phyloP scores from a whole-genome alignment of 1,140 invertebrate genomes.

The Metaphire vulgaris region DNA sequence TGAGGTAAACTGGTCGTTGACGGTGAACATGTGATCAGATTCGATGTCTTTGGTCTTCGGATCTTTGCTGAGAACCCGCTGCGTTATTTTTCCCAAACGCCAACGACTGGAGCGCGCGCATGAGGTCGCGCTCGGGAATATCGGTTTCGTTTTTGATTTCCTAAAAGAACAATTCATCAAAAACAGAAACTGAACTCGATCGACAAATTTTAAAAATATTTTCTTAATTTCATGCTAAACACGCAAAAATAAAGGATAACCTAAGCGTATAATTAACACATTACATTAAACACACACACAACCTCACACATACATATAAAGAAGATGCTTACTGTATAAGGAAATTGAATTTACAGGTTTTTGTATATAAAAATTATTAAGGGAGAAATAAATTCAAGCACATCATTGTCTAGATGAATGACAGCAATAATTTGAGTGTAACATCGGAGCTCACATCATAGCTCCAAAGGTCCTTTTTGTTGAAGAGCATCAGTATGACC shows the following conservation, averaged over 20 bases:
- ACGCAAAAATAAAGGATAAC: too few relatives aligned
- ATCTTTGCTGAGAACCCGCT: constrained; percentile 87
- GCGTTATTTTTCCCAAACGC: constrained; percentile 86
- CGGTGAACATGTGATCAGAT: constrained; percentile 80
- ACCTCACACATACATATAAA: not conserved
- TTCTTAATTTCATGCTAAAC: too few relatives aligned
- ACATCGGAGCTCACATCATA: constrained; percentile 50
- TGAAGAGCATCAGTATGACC: constrained; percentile 97
- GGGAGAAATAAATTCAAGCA: too few relatives aligned
- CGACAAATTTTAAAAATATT: too few relatives aligned
- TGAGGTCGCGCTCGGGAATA: constrained; percentile 92
- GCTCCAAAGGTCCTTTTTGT: constrained; percentile 65
- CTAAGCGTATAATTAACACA: too few relatives aligned
- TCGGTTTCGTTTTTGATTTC: constrained; percentile 96
- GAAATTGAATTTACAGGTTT: too few relatives aligned
- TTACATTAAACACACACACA: constrained; percentile 1
- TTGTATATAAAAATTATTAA: too few relatives aligned
- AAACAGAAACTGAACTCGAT: too few relatives aligned
- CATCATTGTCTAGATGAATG: too few relatives aligned
- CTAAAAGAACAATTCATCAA: constrained; percentile 51
- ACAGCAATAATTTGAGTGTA: too few relatives aligned
- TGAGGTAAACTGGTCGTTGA: constrained; percentile 98
- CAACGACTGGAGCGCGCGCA: constrained; percentile 88
- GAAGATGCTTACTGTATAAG: too few relatives aligned
- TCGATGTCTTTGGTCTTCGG: constrained; percentile 95